These are phyloP conservation scores for Sylvia borin DNA, from an alignment of 2,797 vertebrate species.

Conservation along the genomic window DNA sequence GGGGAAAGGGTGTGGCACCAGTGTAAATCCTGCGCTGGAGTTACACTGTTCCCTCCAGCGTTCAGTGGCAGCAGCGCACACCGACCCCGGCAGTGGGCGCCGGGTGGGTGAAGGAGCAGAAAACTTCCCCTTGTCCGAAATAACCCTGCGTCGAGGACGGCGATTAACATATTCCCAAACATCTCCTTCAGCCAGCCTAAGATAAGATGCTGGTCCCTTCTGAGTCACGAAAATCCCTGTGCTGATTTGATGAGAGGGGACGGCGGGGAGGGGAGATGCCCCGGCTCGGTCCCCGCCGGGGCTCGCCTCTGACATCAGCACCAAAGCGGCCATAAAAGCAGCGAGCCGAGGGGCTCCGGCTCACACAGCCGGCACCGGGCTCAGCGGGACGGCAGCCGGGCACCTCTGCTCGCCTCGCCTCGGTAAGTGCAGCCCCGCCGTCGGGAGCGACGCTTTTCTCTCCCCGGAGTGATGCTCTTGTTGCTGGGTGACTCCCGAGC, in stretches of 20 bases:
- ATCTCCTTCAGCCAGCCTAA: background rate
- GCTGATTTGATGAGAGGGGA: conserved; percentile 55
- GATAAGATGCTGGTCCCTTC: background rate
- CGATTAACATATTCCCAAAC: background rate
- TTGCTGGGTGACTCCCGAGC: background rate
- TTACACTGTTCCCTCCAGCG: rapidly evolving
- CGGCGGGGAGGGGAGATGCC: conserved; percentile 44
- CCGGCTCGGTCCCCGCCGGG: background rate
- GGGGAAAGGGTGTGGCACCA: background rate
- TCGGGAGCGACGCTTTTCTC: rapidly evolving
- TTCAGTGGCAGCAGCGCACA: background rate
- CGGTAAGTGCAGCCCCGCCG: conserved; percentile 34
- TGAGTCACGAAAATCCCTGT: conserved; percentile 54
- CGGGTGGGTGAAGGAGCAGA: background rate
- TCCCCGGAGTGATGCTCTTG: background rate
- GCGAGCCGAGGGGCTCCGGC: background rate
- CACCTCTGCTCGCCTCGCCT: background rate
- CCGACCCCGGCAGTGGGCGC: rapidly evolving
- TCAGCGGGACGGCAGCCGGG: background rate
- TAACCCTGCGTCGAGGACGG: rapidly evolving
- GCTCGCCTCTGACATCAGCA: conserved; percentile 67
- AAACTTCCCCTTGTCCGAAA: background rate
- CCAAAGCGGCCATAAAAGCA: conserved; percentile 60
- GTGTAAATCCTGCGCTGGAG: rapidly evolving
- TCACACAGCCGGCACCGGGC: background rate